Evolutionary conservation across 2,888 invertebrate species (phyloP), one percentile per base, ranked within the genome.

Genomic region (Cecidostiba fungosa): DNA sequence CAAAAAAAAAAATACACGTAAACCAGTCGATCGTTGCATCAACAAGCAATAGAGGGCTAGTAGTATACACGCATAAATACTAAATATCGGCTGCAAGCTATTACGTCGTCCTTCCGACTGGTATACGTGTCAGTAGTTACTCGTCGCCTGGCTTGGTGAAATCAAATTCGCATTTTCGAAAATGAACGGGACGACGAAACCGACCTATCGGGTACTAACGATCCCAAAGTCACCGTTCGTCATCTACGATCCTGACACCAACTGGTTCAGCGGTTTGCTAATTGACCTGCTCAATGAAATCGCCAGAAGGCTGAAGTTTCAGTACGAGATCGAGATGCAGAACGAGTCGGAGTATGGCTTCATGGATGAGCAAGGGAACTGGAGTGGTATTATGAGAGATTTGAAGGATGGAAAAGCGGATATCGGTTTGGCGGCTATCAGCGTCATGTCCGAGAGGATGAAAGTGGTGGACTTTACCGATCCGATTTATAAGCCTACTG

Each of bases 401-500:
- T 93, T 97, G 43, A 95, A 96, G 82, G 96, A 96, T 90, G 96
- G 97, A 94, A 95, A 95, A 90, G 98, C 98, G 0, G 98, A 99
- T 91, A 98, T 99, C 88, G 98, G 97, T 0, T 93, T 99, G 54
- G 97, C 98, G 3, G 97, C 98, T 0, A 95, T 99, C 93, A 98
- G 98, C 0, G 98, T 98, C 0, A 98, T 98, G 98, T 98, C 98
- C 0, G 98, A 98, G 91, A 94, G 99, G 76, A 98, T 98, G 94
- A 97, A 97, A 91, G 98, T 98, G 0, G 97, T 99, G 5, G 99
- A 99, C 94, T 99, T 98, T 92, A 99, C 98, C 0, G 98, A 99
- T 0, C 98, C 99, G 0, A 98, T 98, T 93, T 99, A 98, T 92
- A 98, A 99, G 94, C 94, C 98, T 87, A 98, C 98, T 0, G 99